Conservation (phyloP, 2,113 vertebrate species). For the Neotoma lepida region DNA sequence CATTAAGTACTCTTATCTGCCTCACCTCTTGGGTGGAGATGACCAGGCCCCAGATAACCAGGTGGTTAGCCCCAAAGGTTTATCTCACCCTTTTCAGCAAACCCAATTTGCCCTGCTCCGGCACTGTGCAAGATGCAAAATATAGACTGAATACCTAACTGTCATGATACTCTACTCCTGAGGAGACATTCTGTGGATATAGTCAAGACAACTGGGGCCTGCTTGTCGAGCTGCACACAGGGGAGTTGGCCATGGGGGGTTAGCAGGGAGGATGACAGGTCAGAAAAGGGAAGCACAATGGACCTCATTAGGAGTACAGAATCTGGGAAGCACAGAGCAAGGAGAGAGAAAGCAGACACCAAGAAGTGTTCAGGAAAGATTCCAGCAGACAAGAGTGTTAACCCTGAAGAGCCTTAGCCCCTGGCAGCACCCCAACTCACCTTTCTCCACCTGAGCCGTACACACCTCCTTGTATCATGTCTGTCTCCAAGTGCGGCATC, state of each 20-base stretch:
- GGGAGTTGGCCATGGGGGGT: neutral
- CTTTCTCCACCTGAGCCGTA: conserved; percentile 83
- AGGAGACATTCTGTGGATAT: neutral
- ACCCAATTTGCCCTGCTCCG: neutral
- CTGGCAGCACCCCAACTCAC: conserved; percentile 71
- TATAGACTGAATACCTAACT: neutral
- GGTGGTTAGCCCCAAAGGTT: neutral
- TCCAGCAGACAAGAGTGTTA: neutral
- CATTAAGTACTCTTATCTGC: neutral
- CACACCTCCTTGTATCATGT: conserved; percentile 81
- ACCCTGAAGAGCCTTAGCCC: neutral
- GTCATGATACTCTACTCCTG: neutral
- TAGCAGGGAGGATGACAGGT: neutral
- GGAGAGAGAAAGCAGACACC: neutral
- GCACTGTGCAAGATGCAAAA: neutral
- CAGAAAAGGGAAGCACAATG: neutral
- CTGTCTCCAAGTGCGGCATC: conserved; percentile 85
- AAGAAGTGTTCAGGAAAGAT: neutral
- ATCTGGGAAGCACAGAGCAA: neutral
- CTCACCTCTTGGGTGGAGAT: neutral
- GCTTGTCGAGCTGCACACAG: neutral
- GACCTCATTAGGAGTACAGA: neutral
- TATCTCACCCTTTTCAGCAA: neutral
- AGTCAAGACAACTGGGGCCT: neutral
- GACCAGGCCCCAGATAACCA: neutral